These are phyloP conservation scores for Alviniconcha marisindica DNA, from an alignment of 1,140 invertebrate genomes.

Conservation along the genomic window DNA sequence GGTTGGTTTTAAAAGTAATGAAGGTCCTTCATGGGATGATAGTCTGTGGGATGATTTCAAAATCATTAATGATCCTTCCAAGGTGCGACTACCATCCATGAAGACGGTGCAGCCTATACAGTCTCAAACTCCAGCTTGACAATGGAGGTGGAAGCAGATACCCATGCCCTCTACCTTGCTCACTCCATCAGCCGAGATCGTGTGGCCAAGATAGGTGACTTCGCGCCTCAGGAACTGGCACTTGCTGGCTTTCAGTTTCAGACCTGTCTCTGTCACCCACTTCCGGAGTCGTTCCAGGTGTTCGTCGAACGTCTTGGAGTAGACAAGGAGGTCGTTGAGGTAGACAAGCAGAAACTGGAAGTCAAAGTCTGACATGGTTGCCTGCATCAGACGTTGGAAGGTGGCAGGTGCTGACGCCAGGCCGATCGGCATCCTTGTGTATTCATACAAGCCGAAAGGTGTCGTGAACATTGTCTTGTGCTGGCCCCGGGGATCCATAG, in stretches of 20 bases:
- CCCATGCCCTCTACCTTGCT: conserved; percentile 50
- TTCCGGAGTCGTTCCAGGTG: conserved; percentile 51
- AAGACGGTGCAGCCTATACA: too few species aligned
- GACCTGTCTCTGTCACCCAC: neutral
- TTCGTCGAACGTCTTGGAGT: conserved; percentile 51
- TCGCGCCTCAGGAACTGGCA: conserved; percentile 18
- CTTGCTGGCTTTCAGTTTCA: conserved; percentile 39
- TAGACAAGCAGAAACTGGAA: conserved; percentile 51
- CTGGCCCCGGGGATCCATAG: conserved; percentile 54
- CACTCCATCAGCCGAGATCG: conserved; percentile 18
- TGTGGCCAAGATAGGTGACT: conserved; percentile 37
- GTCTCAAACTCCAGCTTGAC: too few species aligned
- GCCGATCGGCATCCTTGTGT: conserved; percentile 10
- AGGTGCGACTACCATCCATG: too few species aligned
- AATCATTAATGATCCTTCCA: too few species aligned
- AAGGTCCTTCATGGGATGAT: too few species aligned
- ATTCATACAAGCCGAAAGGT: neutral
- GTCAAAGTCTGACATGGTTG: conserved; percentile 56
- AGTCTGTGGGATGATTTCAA: too few species aligned
- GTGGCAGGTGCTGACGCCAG: conserved; percentile 2
- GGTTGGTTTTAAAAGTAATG: too few species aligned
- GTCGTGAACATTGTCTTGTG: neutral
- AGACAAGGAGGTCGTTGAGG: conserved; percentile 65
- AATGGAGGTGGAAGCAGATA: too few species aligned
- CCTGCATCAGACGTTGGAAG: neutral